Evolutionary conservation across 2,797 vertebrate genomes (phyloP).

Genomic region (Podargus strigoides): DNA sequence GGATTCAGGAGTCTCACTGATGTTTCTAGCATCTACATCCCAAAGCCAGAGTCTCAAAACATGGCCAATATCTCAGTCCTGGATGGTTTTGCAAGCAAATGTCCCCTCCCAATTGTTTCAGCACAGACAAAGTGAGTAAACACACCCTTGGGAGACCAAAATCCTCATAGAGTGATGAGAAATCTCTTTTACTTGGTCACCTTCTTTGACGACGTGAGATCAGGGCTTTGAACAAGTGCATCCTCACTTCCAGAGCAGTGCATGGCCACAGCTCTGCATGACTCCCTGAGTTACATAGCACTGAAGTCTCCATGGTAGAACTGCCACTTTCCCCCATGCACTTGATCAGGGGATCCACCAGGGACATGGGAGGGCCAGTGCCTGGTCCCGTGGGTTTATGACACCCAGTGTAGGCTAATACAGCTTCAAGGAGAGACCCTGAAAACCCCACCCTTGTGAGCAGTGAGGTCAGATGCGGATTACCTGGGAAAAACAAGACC

Average conservation of each 20-base stretch:
- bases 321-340: neutral
- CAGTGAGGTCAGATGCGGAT: neutral
- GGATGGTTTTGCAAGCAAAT: neutral
- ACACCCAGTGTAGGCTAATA: neutral
- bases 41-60: neutral
- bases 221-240: neutral
- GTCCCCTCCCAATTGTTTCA: neutral
- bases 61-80: neutral
- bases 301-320: neutral
- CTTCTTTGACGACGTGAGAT: rapidly evolving
- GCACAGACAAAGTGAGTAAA: neutral
- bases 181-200: neutral
- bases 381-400: neutral
- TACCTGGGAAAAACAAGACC: neutral
- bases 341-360: neutral
- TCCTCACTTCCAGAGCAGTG: neutral
- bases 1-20: neutral
- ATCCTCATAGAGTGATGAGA: neutral
- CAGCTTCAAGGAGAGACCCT: neutral
- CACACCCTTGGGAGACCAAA: neutral
- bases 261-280: rapidly evolving
- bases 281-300: rapidly evolving
- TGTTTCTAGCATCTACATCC: neutral
- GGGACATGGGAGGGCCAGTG: neutral
- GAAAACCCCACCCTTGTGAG: neutral